Evolutionary conservation across 1,140 invertebrate genomes (phyloP), one percentile per base, ranked within the genome.

Genomic region (Fopius arisanus): DNA sequence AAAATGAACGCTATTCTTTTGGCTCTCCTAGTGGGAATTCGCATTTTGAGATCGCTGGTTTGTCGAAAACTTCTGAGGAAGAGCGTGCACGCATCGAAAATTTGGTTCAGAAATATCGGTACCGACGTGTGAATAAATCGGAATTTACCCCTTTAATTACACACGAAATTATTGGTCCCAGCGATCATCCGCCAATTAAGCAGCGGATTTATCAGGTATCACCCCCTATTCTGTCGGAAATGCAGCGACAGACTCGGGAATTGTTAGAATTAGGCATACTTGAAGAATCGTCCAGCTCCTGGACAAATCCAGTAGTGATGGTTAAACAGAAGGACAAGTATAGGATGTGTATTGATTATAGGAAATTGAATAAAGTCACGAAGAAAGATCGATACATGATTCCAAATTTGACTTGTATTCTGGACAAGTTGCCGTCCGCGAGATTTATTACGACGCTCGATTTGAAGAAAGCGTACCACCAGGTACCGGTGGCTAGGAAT

Each of bases 381-480:
- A n/a, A n/a, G n/a, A 62, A 63, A 37, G 62, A 73, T 28, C 14
- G 23, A 3, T 67, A 67, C 33, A 23, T 29, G 12, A 21, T 67
- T 51, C 33, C 40, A 7, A 73, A 73, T 31, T 66, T 73, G 63
- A 41, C 23, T 16, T 67, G 67, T 2, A 75, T 74, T 3, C 54
- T 77, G 6, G 72, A 74, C 12, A 72, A 77, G 70, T 54, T 79
- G 51, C 21, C 51, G 21, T 23, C 70, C 5, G 75, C 76, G 1
- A 29, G 70, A 19, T 72, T 62, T 23, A 62, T 83, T 31, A 77
- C 78, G 7, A 77, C 78, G 10, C 16, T 84, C 10, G 79, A 83
- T 71, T 66, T 85, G 19, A 82, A 80, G 31, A 76, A 80, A 40
- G 81, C 79, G 0, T 84, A 70, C 29, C 73, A 70, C 51, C 73